A percentile compares a stretch with the other conserved stretches of the same genome.
Conservation (phyloP, 2,888 invertebrate species). For the Syrphus vitripennis region DNA sequence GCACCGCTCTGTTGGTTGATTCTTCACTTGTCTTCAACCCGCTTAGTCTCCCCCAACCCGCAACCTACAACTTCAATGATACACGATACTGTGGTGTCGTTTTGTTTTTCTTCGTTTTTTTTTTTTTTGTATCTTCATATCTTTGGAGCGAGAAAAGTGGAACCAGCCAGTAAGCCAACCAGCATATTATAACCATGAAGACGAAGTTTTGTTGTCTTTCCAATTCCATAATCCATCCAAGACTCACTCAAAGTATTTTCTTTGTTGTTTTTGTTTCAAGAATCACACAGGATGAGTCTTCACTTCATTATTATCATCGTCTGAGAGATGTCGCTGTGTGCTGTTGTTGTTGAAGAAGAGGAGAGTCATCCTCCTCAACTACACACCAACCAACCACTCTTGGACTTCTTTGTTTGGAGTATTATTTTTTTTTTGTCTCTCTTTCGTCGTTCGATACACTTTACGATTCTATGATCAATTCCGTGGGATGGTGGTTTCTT, state of each 20-base stretch:
- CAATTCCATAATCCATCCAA: slow-evolving; percentile 65
- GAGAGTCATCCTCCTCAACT: slow-evolving; percentile 41
- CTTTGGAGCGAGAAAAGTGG: slow-evolving; percentile 47
- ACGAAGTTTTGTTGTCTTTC: slow-evolving; percentile 58
- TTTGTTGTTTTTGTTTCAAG: neutral
- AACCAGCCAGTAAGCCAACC: slow-evolving; percentile 23
- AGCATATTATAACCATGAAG: neutral
- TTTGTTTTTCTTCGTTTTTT: slow-evolving; percentile 35
- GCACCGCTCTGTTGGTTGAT: neutral
- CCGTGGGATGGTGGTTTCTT: slow-evolving; percentile 62
- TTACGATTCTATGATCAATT: slow-evolving; percentile 55
- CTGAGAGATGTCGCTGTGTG: slow-evolving; percentile 34
- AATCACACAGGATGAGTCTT: slow-evolving; percentile 52
- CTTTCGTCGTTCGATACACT: slow-evolving; percentile 24
- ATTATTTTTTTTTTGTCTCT: neutral
- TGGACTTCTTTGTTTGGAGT: slow-evolving; percentile 25
- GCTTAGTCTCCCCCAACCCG: neutral
- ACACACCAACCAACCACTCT: too few relatives aligned
- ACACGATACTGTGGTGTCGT: slow-evolving; percentile 46
- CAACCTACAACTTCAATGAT: slow-evolving; percentile 16
- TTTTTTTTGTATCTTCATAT: slow-evolving; percentile 30
- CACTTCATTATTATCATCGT: neutral
- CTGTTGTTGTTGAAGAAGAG: neutral
- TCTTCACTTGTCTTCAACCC: slow-evolving; percentile 13
- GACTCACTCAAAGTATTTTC: slow-evolving; percentile 40